These are phyloP conservation scores for Phylloscopus collybita DNA, from an alignment of 2,797 vertebrate species.

Conservation along the genomic window DNA sequence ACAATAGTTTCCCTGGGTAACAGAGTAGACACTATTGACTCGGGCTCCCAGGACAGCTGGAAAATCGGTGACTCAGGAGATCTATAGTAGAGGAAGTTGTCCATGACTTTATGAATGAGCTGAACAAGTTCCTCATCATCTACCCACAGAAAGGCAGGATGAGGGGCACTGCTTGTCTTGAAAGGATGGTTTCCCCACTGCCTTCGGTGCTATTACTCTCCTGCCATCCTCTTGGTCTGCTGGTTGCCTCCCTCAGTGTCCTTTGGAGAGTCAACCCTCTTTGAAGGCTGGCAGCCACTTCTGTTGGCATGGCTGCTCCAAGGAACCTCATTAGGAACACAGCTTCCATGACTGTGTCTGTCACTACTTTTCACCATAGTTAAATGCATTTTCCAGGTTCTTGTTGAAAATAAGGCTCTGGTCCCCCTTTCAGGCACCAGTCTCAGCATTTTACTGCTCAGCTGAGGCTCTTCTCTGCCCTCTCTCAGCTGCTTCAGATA, in stretches of 20 bases:
- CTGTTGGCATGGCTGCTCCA: fast-evolving
- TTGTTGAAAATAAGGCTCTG: not conserved
- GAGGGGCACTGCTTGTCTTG: fast-evolving
- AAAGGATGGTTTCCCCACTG: not conserved
- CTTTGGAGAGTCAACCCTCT: not conserved
- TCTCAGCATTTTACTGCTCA: not conserved
- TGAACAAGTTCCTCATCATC: not conserved
- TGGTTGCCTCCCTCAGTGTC: not conserved
- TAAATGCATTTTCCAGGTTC: not conserved
- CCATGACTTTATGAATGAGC: not conserved
- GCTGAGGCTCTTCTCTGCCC: not conserved
- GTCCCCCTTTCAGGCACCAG: not conserved
- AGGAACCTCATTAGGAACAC: not conserved
- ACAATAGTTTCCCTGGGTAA: not conserved
- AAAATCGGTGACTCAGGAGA: not conserved
- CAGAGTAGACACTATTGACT: not conserved
- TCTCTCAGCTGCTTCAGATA: not conserved
- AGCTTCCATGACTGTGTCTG: not conserved
- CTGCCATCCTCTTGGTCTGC: not conserved
- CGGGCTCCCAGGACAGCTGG: not conserved
- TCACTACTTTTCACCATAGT: not conserved
- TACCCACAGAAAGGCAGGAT: not conserved
- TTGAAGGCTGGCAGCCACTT: not conserved
- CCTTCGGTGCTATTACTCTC: not conserved
- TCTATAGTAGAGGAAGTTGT: not conserved